Base-by-base conservation (phyloP, 1,140 invertebrate genomes). In the Goniozus legneri region DNA sequence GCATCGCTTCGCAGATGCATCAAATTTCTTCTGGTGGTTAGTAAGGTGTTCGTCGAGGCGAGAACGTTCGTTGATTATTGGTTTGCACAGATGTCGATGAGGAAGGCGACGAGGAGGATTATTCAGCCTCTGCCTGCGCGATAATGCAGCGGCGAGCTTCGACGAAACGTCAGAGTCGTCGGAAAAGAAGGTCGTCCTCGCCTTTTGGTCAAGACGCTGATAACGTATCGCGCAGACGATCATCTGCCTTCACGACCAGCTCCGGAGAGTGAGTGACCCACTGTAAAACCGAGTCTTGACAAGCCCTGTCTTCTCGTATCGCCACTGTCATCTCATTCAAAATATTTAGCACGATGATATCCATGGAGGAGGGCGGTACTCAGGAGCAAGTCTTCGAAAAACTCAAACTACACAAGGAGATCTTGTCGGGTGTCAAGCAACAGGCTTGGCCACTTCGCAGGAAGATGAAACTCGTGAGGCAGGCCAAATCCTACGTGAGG, bases 301-400 rank as follows among this genome's bases (percentile, higher is more conserved):
- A 49, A 57, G 47, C 10, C 24, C 24, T 6, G 24, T 27, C 4
- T 27, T 40, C 12, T 40, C 24, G 20, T 21, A 24, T 12, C 12
- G 4, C n/a, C 18, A 21, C 24, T 7, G 10, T 18, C 16, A 32
- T 24, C 12, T 3, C 31, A 47, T 19, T 14, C 39, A 51, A 31
- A 33, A 45, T 16, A 40, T 59, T 58, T 49, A 89, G 87, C 31
- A 88, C 86, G 2, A 84, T 82, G 3, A 86, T 88, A 54, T 85
- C 84, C 2, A 80, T 89, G 60, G 88, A 91, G 19, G 88, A 89
- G 18, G 73, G 78, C 40, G 82, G 81, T 19, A 84, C 81, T 0
- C 85, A 94, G 64, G 90, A 94, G 55, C 86, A 91, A 70, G 89
- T 97, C 44, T 88, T 92, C 61, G 91, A 95, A 66, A 93, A 92